phyloP scores from a whole-genome alignment of 1,140 invertebrate genomes.

The Hypothenemus hampei region DNA sequence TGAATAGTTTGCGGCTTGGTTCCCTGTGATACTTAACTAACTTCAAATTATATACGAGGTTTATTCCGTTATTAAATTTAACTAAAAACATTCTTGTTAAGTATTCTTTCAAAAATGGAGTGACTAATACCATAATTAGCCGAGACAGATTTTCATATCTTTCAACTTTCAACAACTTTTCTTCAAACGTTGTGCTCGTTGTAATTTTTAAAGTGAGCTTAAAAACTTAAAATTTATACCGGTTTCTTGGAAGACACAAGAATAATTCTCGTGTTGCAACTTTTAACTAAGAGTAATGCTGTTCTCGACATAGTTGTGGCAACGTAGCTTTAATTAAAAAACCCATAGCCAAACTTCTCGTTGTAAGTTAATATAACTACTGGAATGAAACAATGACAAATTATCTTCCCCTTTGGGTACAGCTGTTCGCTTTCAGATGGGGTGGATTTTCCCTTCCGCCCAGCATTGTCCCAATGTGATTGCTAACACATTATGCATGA shows the following conservation, averaged over 20 bases:
- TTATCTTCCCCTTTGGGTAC: conserved; percentile 37
- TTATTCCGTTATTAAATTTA: too few relatives aligned
- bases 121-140: conserved; percentile 17
- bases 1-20: conserved; percentile 22
- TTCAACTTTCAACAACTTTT: conserved; percentile 20
- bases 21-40: neutral
- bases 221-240: conserved; percentile 16
- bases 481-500: conserved; percentile 47
- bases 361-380: conserved; percentile 18
- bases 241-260: conserved; percentile 10
- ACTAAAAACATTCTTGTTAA: too few relatives aligned
- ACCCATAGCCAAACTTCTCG: neutral
- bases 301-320: neutral
- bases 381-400: conserved; percentile 40
- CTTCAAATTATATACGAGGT: neutral
- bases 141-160: conserved; percentile 17
- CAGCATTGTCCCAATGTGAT: conserved; percentile 35
- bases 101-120: too few relatives aligned
- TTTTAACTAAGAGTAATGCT: neutral
- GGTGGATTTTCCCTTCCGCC: conserved; percentile 27
- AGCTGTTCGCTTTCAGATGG: conserved; percentile 36
- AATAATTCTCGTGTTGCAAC: conserved; percentile 4
- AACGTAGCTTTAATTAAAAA: too few relatives aligned
- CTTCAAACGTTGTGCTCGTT: conserved; percentile 9
- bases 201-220: conserved; percentile 14